Evolutionary conservation across 2,888 invertebrate genomes (phyloP).

Genomic region (Callyntrura guangdongensis): DNA sequence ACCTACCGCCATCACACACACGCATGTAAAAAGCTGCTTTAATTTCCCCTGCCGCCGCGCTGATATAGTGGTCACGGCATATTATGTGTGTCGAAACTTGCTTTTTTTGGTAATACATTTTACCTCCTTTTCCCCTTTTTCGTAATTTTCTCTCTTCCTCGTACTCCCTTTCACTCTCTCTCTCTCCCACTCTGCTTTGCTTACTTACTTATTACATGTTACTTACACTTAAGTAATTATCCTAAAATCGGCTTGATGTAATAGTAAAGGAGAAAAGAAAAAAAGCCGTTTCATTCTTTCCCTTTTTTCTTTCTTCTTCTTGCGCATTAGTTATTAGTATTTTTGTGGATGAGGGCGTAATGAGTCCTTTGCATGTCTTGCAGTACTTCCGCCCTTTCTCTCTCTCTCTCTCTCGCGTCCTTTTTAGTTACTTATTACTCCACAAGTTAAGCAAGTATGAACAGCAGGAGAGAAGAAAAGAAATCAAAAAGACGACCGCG

Average conservation of each 20-base stretch:
- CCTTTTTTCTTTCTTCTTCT: conserved; percentile 29
- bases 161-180: not conserved
- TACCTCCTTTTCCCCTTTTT: conserved; percentile 52
- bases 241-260: conserved; percentile 84
- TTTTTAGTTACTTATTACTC: conserved; percentile 63
- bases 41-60: conserved; percentile 3
- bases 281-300: conserved; percentile 27
- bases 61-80: conserved; percentile 70
- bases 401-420: conserved; percentile 6
- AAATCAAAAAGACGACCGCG: conserved; percentile 84
- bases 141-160: not conserved
- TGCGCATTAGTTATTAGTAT: conserved; percentile 67
- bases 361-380: conserved; percentile 85
- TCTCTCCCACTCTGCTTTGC: conserved; percentile 11
- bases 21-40: conserved; percentile 37
- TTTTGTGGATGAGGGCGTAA: conserved; percentile 83
- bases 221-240: conserved; percentile 84
- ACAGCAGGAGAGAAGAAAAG: conserved; percentile 70
- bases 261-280: conserved; percentile 70
- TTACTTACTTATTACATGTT: conserved; percentile 67
- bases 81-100: conserved; percentile 65
- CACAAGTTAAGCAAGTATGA: conserved; percentile 53
- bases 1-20: conserved; percentile 39
- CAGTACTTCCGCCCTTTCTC: conserved; percentile 81
- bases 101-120: conserved; percentile 63